phyloP scores from a whole-genome alignment of 2,888 invertebrate species.

The Smittia aterrima region DNA sequence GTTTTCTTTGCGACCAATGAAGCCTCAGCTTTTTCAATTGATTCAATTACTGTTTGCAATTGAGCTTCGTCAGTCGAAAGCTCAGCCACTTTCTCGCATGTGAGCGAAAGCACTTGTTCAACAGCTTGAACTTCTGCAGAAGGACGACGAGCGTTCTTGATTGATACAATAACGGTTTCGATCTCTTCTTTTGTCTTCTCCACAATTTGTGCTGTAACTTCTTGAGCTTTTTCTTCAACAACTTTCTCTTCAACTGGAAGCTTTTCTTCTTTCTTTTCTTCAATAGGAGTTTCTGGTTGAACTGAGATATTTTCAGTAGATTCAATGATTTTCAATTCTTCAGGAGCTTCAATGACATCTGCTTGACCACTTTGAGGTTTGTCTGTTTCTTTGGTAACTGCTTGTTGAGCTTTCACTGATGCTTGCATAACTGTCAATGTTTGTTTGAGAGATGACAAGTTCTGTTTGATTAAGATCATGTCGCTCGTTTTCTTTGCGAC shows the following conservation, averaged over 20 bases:
- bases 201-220: background rate
- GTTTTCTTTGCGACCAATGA: constrained; percentile 42
- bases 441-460: too few relatives aligned
- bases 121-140: constrained; percentile 39
- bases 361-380: constrained; percentile 31
- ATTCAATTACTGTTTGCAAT: constrained; percentile 33
- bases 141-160: background rate
- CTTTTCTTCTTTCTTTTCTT: constrained; percentile 48
- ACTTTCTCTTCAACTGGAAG: background rate
- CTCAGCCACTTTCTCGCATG: constrained; percentile 37
- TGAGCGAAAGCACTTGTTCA: constrained; percentile 40
- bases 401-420: constrained; percentile 48
- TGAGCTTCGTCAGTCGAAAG: constrained; percentile 33
- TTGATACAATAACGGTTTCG: background rate
- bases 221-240: background rate
- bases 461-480: background rate
- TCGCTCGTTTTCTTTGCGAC: too few relatives aligned
- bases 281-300: too few relatives aligned
- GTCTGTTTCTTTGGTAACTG: too few relatives aligned
- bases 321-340: constrained; percentile 47
- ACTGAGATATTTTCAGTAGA: constrained; percentile 45
- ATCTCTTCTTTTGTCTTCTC: constrained; percentile 2
- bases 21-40: constrained; percentile 33
- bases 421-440: constrained; percentile 54
- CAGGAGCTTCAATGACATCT: constrained; percentile 47